Evolutionary conservation across 1,140 invertebrate genomes (phyloP).

Genomic region (Papilio helenus): DNA sequence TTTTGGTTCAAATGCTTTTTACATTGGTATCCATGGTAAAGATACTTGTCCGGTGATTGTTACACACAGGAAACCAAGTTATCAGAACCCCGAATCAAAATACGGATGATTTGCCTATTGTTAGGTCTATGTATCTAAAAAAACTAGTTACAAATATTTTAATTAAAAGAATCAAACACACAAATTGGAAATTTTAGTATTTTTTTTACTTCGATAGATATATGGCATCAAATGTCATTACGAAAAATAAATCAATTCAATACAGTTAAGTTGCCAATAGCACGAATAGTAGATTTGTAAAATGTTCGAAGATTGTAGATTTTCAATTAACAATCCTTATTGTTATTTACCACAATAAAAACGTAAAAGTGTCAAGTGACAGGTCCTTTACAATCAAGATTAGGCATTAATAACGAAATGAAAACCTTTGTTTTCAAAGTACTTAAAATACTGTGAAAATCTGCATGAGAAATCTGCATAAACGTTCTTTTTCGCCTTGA

Average conservation of each 20-base stretch:
- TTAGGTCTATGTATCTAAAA: too few relatives aligned
- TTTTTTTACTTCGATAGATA: too few relatives aligned
- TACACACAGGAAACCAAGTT: neutral
- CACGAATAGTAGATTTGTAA: too few relatives aligned
- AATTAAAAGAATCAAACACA: too few relatives aligned
- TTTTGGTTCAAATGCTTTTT: neutral
- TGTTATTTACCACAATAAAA: neutral
- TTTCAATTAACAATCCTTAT: neutral
- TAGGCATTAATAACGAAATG: neutral
- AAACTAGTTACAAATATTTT: too few relatives aligned
- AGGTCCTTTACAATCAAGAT: conserved; percentile 28
- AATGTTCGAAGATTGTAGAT: neutral
- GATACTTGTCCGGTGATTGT: neutral
- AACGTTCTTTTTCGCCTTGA: conserved; percentile 24
- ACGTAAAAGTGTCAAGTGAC: conserved; percentile 4
- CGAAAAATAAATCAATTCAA: too few relatives aligned
- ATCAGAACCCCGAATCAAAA: neutral
- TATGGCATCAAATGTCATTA: too few relatives aligned
- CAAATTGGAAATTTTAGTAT: too few relatives aligned
- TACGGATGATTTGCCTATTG: neutral
- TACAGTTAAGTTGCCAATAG: too few relatives aligned
- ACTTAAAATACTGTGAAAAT: conserved; percentile 33
- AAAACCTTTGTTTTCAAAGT: conserved; percentile 26
- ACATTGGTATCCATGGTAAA: neutral
- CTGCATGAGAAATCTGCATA: conserved; percentile 35